These are phyloP conservation scores for Nyctalus aviator DNA, from an alignment of 2,797 vertebrate species.

Conservation along the genomic window DNA sequence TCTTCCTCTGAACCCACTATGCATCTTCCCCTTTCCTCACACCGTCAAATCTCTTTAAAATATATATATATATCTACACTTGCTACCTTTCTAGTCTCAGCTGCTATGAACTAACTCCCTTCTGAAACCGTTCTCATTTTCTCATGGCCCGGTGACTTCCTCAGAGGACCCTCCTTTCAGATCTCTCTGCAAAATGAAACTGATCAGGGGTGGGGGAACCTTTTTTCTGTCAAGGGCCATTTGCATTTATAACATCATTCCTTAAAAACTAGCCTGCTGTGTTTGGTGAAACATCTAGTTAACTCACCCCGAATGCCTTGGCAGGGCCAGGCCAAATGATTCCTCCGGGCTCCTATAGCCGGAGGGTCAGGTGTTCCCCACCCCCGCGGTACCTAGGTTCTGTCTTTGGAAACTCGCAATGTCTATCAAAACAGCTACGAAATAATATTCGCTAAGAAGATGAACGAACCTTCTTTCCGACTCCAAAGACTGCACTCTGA, in stretches of 20 bases:
- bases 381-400: neutral
- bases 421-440: neutral
- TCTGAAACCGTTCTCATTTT: neutral
- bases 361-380: too few species aligned
- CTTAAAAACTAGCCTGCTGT: too few species aligned
- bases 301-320: too few species aligned
- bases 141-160: neutral
- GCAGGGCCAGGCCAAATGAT: too few species aligned
- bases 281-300: too few species aligned
- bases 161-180: neutral
- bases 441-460: neutral
- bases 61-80: too few species aligned
- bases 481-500: neutral
- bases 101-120: neutral
- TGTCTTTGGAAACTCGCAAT: constrained; percentile 18
- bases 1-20: neutral
- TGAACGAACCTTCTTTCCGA: neutral
- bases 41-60: neutral
- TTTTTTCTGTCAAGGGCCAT: too few species aligned
- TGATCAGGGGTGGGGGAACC: neutral
- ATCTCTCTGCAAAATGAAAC: neutral
- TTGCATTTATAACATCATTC: too few species aligned
- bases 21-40: neutral
- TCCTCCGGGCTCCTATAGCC: too few species aligned
- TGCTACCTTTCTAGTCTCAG: neutral